These are phyloP conservation scores for Narcine bancroftii DNA, from an alignment of 2,113 vertebrate genomes.

Conservation along the genomic window DNA sequence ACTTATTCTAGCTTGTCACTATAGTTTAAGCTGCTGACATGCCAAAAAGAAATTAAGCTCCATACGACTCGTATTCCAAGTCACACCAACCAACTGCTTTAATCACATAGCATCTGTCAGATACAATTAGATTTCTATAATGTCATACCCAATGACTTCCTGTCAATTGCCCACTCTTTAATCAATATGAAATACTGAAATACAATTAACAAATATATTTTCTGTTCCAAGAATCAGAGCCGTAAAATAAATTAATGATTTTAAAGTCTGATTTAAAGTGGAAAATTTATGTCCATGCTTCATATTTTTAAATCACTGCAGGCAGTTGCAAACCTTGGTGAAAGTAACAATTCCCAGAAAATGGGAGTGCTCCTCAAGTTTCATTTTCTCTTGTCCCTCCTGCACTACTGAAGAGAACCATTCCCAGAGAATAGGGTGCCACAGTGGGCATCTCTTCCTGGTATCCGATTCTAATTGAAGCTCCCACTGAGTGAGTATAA, in stretches of 20 bases:
- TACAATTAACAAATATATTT: neutral
- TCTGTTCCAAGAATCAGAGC: neutral
- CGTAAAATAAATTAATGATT: neutral
- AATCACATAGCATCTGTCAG: neutral
- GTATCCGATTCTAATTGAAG: neutral
- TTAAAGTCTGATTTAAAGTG: neutral
- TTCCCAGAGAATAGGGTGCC: neutral
- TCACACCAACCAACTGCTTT: neutral
- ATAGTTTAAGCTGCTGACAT: neutral
- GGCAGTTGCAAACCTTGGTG: neutral
- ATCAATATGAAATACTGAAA: neutral
- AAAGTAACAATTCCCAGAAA: neutral
- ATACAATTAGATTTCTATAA: neutral
- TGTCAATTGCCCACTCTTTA: neutral
- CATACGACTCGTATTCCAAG: neutral
- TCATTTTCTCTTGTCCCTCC: neutral
- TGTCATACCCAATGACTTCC: neutral
- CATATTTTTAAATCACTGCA: neutral
- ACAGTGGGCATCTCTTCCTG: neutral
- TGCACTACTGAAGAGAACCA: neutral
- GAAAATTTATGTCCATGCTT: neutral
- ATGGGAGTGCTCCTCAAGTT: neutral
- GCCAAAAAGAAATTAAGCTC: neutral
- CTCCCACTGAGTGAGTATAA: neutral
- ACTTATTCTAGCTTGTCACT: slow-evolving; percentile 13